Evolutionary conservation across 1,140 invertebrate species (phyloP).

Genomic region (Scaptomyza graminum): DNA sequence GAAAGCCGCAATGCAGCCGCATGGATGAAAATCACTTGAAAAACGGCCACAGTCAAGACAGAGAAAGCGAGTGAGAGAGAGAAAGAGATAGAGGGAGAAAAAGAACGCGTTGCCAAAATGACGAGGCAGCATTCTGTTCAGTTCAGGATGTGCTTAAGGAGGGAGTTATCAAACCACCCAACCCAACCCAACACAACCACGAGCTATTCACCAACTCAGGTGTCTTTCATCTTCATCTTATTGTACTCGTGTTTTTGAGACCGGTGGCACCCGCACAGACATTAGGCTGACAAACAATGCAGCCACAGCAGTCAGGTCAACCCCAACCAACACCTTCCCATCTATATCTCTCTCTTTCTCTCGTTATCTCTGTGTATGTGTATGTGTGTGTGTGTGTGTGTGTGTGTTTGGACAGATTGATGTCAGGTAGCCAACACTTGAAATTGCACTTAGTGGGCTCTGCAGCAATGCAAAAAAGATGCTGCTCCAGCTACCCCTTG

Average conservation of each 20-base stretch:
- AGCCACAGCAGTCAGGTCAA: slow-evolving; percentile 30
- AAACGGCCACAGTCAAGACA: slow-evolving; percentile 25
- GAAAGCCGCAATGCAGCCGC: slow-evolving; percentile 71
- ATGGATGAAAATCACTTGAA: slow-evolving; percentile 74
- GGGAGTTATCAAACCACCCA: slow-evolving; percentile 11
- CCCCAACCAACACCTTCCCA: background rate
- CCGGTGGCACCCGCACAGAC: slow-evolving; percentile 51
- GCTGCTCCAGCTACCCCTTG: background rate
- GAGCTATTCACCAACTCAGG: slow-evolving; percentile 42
- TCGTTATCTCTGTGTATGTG: background rate
- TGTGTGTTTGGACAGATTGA: slow-evolving; percentile 67
- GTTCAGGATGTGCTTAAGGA: slow-evolving; percentile 9
- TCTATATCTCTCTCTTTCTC: background rate
- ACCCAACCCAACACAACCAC: background rate
- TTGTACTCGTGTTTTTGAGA: slow-evolving; percentile 64
- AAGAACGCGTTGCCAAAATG: slow-evolving; percentile 66
- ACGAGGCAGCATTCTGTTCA: slow-evolving; percentile 54
- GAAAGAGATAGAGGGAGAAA: background rate
- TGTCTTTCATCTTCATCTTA: slow-evolving; percentile 80
- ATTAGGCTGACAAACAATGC: slow-evolving; percentile 80
- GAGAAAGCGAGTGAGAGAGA: too few species aligned
- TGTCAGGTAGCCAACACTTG: slow-evolving; percentile 71
- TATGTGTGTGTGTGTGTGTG: slow-evolving; percentile 4
- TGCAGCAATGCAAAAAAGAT: slow-evolving; percentile 27
- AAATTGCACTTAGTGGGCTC: slow-evolving; percentile 63